Evolutionary conservation across 1,140 invertebrate species (phyloP).

Genomic region (Rhagoletis zephyria): DNA sequence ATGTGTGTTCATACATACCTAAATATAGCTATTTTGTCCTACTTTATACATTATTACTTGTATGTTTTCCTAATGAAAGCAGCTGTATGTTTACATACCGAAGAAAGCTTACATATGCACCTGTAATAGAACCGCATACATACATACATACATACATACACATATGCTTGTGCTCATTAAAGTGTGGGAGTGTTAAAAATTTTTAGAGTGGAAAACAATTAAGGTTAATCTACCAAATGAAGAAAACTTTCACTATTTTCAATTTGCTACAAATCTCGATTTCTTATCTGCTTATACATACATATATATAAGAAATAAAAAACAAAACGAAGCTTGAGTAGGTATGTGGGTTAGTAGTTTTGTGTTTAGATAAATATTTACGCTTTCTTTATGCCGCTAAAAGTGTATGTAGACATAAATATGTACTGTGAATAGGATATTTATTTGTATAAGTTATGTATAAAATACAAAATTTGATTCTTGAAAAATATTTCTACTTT

Average conservation of each 20-base stretch:
- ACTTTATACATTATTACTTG: not conserved
- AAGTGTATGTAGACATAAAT: not conserved
- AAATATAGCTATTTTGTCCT: not conserved
- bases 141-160: no score
- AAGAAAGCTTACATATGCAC: not conserved
- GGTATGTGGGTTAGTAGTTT: not conserved
- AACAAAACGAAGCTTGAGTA: not conserved
- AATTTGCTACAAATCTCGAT: not conserved
- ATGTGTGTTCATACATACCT: not conserved
- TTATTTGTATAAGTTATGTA: no score
- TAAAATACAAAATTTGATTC: no score
- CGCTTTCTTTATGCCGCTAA: not conserved
- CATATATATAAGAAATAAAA: not conserved
- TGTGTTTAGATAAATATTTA: conserved; percentile 39
- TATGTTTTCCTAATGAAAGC: not conserved
- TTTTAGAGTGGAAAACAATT: conserved; percentile 17
- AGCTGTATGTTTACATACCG: not conserved
- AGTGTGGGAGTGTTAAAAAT: conserved; percentile 23
- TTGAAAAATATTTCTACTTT: no score
- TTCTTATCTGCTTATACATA: not conserved
- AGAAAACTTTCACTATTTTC: conserved; percentile 1
- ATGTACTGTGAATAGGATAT: not conserved
- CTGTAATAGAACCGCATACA: not conserved
- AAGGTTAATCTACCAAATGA: not conserved
- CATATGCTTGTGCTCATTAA: not conserved